Percentiles rank a stretch among this genome's conserved stretches.
phyloP scores from a whole-genome alignment of 2,113 vertebrate genomes.

The Corythoichthys intestinalis region DNA sequence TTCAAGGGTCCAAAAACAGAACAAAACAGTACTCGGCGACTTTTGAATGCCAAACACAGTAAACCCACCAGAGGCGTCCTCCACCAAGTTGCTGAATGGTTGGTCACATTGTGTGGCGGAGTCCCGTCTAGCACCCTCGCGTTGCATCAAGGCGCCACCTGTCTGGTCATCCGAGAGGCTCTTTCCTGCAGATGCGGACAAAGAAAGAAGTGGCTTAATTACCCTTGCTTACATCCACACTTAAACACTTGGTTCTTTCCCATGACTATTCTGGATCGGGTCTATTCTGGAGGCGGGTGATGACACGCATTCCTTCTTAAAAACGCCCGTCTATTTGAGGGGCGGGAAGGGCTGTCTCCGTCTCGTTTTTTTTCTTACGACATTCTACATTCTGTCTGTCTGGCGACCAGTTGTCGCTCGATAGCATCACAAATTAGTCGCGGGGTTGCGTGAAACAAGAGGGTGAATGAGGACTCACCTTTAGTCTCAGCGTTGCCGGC shows the following conservation, averaged over 20 bases:
- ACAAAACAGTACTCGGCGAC: background rate
- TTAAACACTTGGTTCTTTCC: conserved; percentile 55
- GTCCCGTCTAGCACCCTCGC: conserved; percentile 75
- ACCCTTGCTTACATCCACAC: conserved; percentile 23
- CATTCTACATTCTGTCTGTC: conserved; percentile 60
- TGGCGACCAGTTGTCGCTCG: conserved; percentile 55
- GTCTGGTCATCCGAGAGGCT: conserved; percentile 71
- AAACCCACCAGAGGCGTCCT: conserved; percentile 53
- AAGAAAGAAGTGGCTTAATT: conserved; percentile 55
- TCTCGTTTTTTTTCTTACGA: conserved; percentile 47
- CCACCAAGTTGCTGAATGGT: conserved; percentile 11
- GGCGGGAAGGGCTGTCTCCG: conserved; percentile 25
- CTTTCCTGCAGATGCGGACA: conserved; percentile 67
- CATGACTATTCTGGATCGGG: conserved; percentile 62
- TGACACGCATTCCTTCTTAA: conserved; percentile 62
- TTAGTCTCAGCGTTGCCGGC: conserved; percentile 40
- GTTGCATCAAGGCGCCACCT: conserved; percentile 33
- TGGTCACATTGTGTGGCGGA: conserved; percentile 83
- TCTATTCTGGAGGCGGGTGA: conserved; percentile 66
- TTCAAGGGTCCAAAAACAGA: background rate
- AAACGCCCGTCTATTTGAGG: conserved; percentile 62
- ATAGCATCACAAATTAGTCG: conserved; percentile 19
- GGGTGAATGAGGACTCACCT: conserved; percentile 51
- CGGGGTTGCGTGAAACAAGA: background rate
- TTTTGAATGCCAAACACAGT: background rate